Base-by-base conservation (phyloP, 2,113 vertebrate species). In the Propithecus coquereli region DNA sequence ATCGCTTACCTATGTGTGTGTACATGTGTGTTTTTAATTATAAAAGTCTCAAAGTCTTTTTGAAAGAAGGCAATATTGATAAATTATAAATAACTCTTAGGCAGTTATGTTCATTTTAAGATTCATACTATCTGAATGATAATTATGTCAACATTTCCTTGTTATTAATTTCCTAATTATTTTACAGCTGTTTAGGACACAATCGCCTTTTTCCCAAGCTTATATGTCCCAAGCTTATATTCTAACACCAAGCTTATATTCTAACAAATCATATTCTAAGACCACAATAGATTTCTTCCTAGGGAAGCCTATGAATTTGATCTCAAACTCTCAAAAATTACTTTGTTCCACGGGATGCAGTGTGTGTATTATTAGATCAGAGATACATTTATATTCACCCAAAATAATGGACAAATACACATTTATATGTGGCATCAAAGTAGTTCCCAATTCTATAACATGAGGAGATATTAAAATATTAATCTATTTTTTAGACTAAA, bases 401-500 rank as follows among this genome's bases (percentile, higher is more conserved):
- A 61, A 91, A 96, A 68, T 91, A 95, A 91, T 54, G n/a, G 32
- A 54, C 68, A 93, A 50, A 59, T 80, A 27, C 66, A 80, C 30
- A 57, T 87, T 84, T 79, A 54, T 91, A 16, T 18, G 2, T 59
- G 2, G 17, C 14, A 87, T 47, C 89, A 90, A 87, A 90, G 3
- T 54, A 73, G 76, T 59, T 66, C 34, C 63, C 25, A 92, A 92
- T 90, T 93, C 45, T 97, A 66, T 57, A 86, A 79, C 94, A 91
- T 8, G 66, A 54, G 27, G 94, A 98, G 82, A 47, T 40, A 54
- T 96, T 97, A 88, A 97, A 97, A 50, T 88, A 97, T 50, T 95
- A 65, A 86, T 59, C 22, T 8, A 8, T 8, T 4, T 77, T 96
- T 95, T 91, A 91, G 63, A 89, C 25, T 2, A 85, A 96, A 87